phyloP scores from a whole-genome alignment of 2,797 vertebrate species.

The Philypnodon macrostomus region DNA sequence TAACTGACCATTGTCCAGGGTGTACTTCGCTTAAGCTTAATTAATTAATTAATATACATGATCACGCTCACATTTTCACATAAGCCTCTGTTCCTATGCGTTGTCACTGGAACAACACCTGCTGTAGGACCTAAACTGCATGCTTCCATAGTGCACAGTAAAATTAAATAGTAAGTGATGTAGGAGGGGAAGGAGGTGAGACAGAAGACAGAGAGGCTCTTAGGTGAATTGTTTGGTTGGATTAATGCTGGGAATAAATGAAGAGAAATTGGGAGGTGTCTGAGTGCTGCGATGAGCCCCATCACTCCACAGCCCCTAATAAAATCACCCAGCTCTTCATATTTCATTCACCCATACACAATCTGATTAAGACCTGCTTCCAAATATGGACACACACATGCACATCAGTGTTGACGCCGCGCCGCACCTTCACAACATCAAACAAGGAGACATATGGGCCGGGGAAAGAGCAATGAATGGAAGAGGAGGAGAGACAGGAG shows the following conservation, averaged over 20 bases:
- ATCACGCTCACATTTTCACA: conserved; percentile 39
- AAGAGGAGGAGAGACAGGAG: conserved; percentile 22
- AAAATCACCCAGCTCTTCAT: conserved; percentile 61
- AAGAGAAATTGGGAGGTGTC: conserved; percentile 48
- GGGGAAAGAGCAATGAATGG: conserved; percentile 34
- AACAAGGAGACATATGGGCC: conserved; percentile 42
- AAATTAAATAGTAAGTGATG: conserved; percentile 35
- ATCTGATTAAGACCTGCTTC: conserved; percentile 55
- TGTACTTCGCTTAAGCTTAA: too few species aligned
- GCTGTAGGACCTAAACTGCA: conserved; percentile 21
- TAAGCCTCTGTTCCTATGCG: conserved; percentile 16
- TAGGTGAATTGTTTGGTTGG: conserved; percentile 64
- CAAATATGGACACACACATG: conserved; percentile 27
- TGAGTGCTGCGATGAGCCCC: conserved; percentile 46
- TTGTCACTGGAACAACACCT: conserved; percentile 30
- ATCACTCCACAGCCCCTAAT: conserved; percentile 58
- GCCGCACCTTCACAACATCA: conserved; percentile 34
- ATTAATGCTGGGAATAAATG: conserved; percentile 65
- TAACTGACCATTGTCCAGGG: too few species aligned
- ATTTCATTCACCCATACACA: conserved; percentile 59
- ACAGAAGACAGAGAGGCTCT: conserved; percentile 53
- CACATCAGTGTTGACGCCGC: conserved; percentile 15
- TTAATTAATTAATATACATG: too few species aligned
- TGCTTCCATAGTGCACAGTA: conserved; percentile 16
- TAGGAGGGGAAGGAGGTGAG: conserved; percentile 10